Evolutionary conservation across 2,113 vertebrate species (phyloP).

Genomic region (Stegostoma tigrinum): DNA sequence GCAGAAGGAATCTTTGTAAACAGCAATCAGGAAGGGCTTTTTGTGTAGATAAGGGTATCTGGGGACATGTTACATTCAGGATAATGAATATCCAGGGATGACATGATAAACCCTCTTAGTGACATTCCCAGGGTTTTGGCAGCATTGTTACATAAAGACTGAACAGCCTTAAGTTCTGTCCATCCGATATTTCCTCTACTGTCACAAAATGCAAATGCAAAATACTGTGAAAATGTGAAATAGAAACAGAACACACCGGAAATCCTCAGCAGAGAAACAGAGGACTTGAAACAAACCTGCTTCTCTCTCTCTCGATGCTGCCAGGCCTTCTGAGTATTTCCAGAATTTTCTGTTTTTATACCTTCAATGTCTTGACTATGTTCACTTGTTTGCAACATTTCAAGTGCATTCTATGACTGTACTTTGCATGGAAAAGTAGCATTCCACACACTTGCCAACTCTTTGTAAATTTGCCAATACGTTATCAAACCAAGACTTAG

Average conservation of each 20-base stretch:
- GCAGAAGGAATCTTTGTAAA: neutral
- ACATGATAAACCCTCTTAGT: neutral
- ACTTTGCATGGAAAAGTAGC: neutral
- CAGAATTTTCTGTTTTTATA: neutral
- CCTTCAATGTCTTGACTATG: neutral
- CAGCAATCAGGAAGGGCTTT: neutral
- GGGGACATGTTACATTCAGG: neutral
- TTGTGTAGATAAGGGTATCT: neutral
- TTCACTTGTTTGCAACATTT: neutral
- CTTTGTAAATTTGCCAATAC: neutral
- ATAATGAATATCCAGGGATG: neutral
- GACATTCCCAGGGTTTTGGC: neutral
- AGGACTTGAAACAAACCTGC: too few relatives aligned
- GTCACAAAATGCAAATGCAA: neutral
- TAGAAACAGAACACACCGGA: neutral
- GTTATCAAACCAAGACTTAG: neutral
- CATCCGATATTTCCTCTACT: neutral
- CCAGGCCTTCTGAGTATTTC: neutral
- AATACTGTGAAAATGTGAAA: neutral
- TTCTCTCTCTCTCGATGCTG: neutral
- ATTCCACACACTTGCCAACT: neutral
- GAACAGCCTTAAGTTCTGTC: neutral
- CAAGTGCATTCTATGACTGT: neutral
- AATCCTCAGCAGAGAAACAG: neutral
- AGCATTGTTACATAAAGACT: neutral